Evolutionary conservation across 2,888 invertebrate species (phyloP).

Genomic region (Folsomia candida): DNA sequence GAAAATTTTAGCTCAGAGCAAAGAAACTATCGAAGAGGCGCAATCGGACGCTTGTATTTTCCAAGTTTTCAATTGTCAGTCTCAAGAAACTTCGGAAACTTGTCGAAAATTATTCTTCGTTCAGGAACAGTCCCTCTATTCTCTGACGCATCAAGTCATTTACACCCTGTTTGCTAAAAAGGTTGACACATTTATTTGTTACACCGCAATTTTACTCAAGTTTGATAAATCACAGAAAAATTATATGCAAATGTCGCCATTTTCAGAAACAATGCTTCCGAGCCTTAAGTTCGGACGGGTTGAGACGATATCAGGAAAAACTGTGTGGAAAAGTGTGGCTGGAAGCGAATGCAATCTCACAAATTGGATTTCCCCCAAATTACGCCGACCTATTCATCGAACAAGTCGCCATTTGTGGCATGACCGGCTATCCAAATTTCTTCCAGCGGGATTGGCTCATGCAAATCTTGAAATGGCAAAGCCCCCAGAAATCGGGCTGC

Average conservation of each 20-base stretch:
- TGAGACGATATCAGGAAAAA: slow-evolving; percentile 21
- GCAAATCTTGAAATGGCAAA: slow-evolving; percentile 55
- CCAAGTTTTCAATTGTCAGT: slow-evolving; percentile 35
- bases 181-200: too few species aligned
- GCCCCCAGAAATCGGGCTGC: neutral
- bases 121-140: slow-evolving; percentile 33
- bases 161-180: slow-evolving; percentile 41
- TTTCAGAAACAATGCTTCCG: slow-evolving; percentile 17
- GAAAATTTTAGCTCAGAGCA: slow-evolving; percentile 17
- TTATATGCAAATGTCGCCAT: slow-evolving; percentile 3
- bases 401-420: slow-evolving; percentile 58
- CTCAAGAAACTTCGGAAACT: slow-evolving; percentile 18
- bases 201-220: too few species aligned
- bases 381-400: slow-evolving; percentile 43
- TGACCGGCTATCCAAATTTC: slow-evolving; percentile 58
- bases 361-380: slow-evolving; percentile 31
- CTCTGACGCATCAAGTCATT: slow-evolving; percentile 47
- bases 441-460: slow-evolving; percentile 53
- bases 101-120: slow-evolving; percentile 38
- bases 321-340: slow-evolving; percentile 41
- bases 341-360: slow-evolving; percentile 41
- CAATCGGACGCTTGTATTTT: slow-evolving; percentile 42
- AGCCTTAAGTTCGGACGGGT: neutral
- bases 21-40: slow-evolving; percentile 35
- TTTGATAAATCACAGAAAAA: slow-evolving; percentile 2